phyloP scores from a whole-genome alignment of 2,888 invertebrate species.

The Lasioglossum figueresi region DNA sequence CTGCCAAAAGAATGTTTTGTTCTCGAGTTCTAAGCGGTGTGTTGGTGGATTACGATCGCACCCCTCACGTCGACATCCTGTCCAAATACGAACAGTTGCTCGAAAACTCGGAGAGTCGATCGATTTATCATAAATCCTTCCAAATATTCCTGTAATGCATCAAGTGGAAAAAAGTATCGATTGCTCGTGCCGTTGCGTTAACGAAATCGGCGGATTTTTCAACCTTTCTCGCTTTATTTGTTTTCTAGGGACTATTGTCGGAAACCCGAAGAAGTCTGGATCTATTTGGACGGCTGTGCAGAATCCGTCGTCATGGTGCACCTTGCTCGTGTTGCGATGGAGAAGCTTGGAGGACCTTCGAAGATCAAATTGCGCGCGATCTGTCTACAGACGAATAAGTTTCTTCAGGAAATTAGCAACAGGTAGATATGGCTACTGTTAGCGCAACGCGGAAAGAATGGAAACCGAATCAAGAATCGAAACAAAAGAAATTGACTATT shows the following conservation, averaged over 20 bases:
- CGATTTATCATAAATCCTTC: conserved; percentile 54
- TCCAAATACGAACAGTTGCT: conserved; percentile 65
- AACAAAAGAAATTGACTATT: neutral
- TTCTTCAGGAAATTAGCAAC: conserved; percentile 48
- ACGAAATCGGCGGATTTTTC: neutral
- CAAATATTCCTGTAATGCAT: conserved; percentile 63
- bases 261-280: conserved; percentile 57
- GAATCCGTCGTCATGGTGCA: conserved; percentile 73
- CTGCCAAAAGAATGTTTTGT: conserved; percentile 83
- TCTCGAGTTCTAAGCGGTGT: conserved; percentile 74
- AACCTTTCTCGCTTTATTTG: neutral
- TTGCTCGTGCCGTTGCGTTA: neutral
- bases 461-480: neutral
- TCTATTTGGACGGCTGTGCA: conserved; percentile 72
- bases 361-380: conserved; percentile 47
- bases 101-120: conserved; percentile 22
- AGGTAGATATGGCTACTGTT: conserved; percentile 48
- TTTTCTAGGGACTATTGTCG: conserved; percentile 56
- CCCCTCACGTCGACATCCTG: conserved; percentile 60
- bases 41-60: conserved; percentile 72
- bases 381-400: conserved; percentile 30
- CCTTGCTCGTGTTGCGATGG: conserved; percentile 66
- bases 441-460: neutral
- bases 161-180: conserved; percentile 48
- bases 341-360: conserved; percentile 11